These are phyloP conservation scores for Crotalus tigris DNA, from an alignment of 2,113 vertebrate genomes.

Conservation along the genomic window DNA sequence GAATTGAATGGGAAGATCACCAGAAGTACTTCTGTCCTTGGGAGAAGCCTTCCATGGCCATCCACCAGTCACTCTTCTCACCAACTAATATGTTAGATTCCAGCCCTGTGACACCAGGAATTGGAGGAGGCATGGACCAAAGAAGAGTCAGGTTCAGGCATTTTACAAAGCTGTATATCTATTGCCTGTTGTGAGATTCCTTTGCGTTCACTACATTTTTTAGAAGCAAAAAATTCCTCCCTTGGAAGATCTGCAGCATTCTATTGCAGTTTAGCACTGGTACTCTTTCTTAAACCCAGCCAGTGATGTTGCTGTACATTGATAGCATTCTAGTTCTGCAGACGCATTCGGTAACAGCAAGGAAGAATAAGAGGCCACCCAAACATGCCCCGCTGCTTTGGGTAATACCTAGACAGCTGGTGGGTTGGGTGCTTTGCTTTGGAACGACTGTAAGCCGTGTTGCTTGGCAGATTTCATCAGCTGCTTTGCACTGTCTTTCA, in stretches of 20 bases:
- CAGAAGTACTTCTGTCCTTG: neutral
- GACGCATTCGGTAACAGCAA: neutral
- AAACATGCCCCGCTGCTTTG: neutral
- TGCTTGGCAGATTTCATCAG: constrained; percentile 12
- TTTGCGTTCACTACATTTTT: neutral
- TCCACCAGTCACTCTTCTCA: neutral
- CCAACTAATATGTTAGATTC: neutral
- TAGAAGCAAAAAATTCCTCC: neutral
- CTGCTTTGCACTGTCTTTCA: constrained; percentile 18
- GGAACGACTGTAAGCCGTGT: neutral
- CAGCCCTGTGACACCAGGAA: neutral
- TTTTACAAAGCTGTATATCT: neutral
- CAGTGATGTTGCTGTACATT: neutral
- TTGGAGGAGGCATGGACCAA: neutral
- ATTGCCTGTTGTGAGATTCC: neutral
- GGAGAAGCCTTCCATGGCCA: neutral
- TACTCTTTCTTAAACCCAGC: neutral
- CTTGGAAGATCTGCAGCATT: neutral
- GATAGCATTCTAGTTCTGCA: neutral
- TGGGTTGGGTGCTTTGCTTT: neutral
- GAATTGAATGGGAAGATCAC: neutral
- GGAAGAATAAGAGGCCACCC: neutral
- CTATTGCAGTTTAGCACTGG: neutral
- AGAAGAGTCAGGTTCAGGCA: neutral
- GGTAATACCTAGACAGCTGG: constrained; percentile 10